Conservation (phyloP, 2,113 vertebrate genomes). For the Trochalopteron elliotii region DNA sequence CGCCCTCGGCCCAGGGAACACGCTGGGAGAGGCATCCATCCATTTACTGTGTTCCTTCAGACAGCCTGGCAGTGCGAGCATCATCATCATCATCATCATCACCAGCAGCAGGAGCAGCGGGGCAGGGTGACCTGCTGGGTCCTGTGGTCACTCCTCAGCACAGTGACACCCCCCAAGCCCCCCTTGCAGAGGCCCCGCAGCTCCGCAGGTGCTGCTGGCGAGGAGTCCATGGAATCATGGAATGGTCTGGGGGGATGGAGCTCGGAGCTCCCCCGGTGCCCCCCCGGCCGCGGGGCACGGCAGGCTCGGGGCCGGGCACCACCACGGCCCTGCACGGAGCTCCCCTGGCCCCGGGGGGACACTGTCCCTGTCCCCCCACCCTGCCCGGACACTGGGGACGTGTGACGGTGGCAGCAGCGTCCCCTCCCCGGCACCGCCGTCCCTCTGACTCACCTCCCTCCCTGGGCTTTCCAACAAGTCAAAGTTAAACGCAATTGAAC, state of each 20-base stretch:
- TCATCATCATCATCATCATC: fast-evolving
- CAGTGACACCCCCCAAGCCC: fast-evolving
- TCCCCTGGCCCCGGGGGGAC: neutral
- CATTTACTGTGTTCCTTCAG: neutral
- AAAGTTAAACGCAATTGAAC: neutral
- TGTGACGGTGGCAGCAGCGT: fast-evolving
- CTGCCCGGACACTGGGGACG: too few species aligned
- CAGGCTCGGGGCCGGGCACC: too few species aligned
- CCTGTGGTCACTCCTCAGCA: fast-evolving
- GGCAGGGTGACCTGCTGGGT: neutral
- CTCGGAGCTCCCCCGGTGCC: fast-evolving
- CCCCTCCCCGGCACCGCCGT: fast-evolving
- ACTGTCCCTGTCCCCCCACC: fast-evolving
- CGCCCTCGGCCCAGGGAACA: fast-evolving
- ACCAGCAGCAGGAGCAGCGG: neutral
- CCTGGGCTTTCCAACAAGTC: neutral
- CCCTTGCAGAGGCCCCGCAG: neutral
- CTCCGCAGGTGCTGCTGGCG: fast-evolving
- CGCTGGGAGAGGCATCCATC: fast-evolving
- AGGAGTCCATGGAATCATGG: fast-evolving
- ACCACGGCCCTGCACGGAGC: too few species aligned
- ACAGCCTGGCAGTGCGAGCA: neutral
- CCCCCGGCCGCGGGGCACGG: too few species aligned
- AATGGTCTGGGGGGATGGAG: neutral
- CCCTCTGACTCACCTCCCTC: neutral